Evolutionary conservation across 2,888 invertebrate genomes (phyloP), one percentile per base, ranked within the genome.

Genomic region (Ligdia adustata): DNA sequence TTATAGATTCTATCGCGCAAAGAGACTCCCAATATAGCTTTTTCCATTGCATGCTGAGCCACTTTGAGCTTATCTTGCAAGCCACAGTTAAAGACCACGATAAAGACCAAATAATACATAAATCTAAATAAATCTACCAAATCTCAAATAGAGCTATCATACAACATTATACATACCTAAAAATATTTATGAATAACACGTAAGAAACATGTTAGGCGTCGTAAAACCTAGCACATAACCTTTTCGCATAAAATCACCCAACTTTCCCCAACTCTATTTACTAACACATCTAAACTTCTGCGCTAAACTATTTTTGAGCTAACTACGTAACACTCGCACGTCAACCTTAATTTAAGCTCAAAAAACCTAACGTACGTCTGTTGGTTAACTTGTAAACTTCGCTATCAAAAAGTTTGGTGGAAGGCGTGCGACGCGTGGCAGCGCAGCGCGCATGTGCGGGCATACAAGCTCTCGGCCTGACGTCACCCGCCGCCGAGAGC

Each of bases 401-500:
- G 41, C 37, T 57, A 57, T 55, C 58, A 58, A 33, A 58, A 58
- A 58, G 58, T 60, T 60, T 46, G 41, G 49, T 35, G 31, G 50
- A 52, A 60, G 53, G 55, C 46, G 35, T 34, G 38, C 40, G 52
- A 42, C 6, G 20, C 9, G 26, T 9, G 1, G n/a, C 0, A 51
- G 15, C 9, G 16, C 7, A 1, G n/a, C 0, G 52, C 71, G 70
- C 70, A 68, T 67, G 70, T 67, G 69, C 64, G 22, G 22, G 37
- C 32, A 29, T 43, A 34, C 50, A 28, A 46, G 60, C 64, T 62
- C 66, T 41, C 20, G 55, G 60, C 62, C 64, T 62, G 79, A 75
- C 80, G 79, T 75, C 78, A 72, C 75, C 54, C 59, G 62, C 43
- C 49, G 55, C 55, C 60, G 62, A 16, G 62, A 16, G 69, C 61